Percentiles rank a stretch among this genome's conserved stretches.
phyloP scores from a whole-genome alignment of 2,888 invertebrate species.

The Ashinkailepas kermadecensis region DNA sequence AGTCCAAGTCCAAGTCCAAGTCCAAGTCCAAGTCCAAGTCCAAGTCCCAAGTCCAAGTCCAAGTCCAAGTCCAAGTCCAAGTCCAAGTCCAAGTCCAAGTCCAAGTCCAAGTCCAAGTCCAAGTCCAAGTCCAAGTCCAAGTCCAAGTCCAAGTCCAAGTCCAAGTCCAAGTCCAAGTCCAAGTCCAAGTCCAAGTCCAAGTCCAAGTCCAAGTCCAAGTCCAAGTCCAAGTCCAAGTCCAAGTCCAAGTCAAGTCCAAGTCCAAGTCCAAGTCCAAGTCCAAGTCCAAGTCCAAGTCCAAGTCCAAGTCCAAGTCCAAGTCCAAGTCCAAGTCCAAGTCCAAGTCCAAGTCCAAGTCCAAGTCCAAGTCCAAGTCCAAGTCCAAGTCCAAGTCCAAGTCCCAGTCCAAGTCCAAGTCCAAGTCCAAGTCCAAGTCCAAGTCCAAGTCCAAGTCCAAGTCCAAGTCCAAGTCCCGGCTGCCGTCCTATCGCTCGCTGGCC shows the following conservation, averaged over 20 bases:
- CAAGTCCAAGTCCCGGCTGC: too few relatives aligned
- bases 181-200: slow-evolving; percentile 16
- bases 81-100: too few relatives aligned
- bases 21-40: too few relatives aligned
- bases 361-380: not conserved
- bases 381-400: not conserved
- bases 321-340: not conserved
- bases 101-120: too few relatives aligned
- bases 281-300: not conserved
- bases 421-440: slow-evolving; percentile 22
- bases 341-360: not conserved
- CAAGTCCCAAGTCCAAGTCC: too few relatives aligned
- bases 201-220: not conserved
- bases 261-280: not conserved
- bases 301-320: not conserved
- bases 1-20: too few relatives aligned
- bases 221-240: not conserved
- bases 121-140: too few relatives aligned
- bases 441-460: too few relatives aligned
- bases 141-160: not conserved
- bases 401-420: slow-evolving; percentile 25
- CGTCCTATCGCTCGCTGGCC: too few relatives aligned
- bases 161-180: not conserved
- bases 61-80: too few relatives aligned
- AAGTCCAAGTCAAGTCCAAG: too few relatives aligned